phyloP scores from a whole-genome alignment of 2,113 vertebrate species.

The Alligator mississippiensis region DNA sequence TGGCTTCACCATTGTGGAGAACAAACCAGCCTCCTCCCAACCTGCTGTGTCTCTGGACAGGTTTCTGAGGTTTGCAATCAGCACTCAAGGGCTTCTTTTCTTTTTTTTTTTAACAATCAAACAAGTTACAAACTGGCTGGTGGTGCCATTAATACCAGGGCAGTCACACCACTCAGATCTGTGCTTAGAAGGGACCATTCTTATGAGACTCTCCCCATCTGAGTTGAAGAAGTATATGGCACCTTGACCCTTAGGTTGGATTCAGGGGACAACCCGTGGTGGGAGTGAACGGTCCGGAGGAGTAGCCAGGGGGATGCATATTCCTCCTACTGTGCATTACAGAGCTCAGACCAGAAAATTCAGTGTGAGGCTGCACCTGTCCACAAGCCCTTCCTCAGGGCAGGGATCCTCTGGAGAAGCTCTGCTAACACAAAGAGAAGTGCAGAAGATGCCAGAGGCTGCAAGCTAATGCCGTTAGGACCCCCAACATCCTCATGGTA shows the following conservation, averaged over 20 bases:
- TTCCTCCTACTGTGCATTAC: not conserved
- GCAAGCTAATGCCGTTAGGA: not conserved
- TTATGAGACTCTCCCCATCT: not conserved
- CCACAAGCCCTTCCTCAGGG: not conserved
- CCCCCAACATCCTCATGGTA: not conserved
- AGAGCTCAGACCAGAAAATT: not conserved
- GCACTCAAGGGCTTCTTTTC: no score
- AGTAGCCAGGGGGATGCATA: not conserved
- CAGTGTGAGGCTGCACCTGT: not conserved
- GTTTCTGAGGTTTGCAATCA: conserved; percentile 1
- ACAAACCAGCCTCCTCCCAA: not conserved
- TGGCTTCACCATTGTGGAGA: conserved; percentile 27
- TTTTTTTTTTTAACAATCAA: not conserved
- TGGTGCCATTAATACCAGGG: not conserved
- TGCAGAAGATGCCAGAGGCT: not conserved
- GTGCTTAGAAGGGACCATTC: not conserved
- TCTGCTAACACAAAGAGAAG: not conserved
- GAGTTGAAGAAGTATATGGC: not conserved
- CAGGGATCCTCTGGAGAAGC: not conserved
- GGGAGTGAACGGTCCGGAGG: not conserved
- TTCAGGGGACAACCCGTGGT: not conserved
- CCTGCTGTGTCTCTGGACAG: not conserved
- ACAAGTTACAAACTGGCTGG: not conserved
- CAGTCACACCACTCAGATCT: not conserved
- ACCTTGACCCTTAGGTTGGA: not conserved